These are phyloP conservation scores for Ivindomyrus marchei DNA, from an alignment of 2,113 vertebrate genomes.

Conservation along the genomic window DNA sequence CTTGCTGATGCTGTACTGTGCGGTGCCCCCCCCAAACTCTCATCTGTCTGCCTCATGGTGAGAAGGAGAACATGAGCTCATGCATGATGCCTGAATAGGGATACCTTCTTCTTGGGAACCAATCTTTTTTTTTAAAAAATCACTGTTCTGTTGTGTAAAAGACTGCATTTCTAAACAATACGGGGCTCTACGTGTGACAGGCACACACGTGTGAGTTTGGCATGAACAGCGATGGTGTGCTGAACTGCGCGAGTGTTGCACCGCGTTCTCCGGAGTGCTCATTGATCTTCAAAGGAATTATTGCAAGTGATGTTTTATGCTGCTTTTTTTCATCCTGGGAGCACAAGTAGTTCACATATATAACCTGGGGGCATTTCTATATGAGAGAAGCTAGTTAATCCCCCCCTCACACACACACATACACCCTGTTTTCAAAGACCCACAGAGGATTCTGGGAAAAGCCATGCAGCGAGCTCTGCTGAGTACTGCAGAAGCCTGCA, in stretches of 20 bases:
- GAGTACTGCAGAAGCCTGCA: background rate
- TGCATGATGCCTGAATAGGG: background rate
- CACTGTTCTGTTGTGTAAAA: background rate
- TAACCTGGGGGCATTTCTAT: background rate
- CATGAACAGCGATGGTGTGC: background rate
- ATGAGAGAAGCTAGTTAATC: background rate
- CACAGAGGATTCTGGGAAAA: background rate
- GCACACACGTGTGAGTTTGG: background rate
- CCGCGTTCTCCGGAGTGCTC: background rate
- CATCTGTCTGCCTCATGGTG: background rate
- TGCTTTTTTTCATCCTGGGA: slow-evolving; percentile 11
- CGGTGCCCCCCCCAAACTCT: background rate
- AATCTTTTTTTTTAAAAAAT: background rate
- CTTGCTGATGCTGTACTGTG: background rate
- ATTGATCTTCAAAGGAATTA: slow-evolving; percentile 4
- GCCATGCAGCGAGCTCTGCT: no score
- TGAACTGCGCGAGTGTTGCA: background rate
- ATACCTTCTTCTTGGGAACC: background rate
- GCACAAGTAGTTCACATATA: background rate
- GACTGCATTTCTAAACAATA: background rate
- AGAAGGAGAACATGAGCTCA: background rate
- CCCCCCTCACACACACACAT: background rate
- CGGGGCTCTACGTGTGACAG: background rate
- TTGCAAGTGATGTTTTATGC: background rate
- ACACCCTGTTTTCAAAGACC: background rate